phyloP scores from a whole-genome alignment of 2,797 vertebrate genomes.

The Pterois miles region DNA sequence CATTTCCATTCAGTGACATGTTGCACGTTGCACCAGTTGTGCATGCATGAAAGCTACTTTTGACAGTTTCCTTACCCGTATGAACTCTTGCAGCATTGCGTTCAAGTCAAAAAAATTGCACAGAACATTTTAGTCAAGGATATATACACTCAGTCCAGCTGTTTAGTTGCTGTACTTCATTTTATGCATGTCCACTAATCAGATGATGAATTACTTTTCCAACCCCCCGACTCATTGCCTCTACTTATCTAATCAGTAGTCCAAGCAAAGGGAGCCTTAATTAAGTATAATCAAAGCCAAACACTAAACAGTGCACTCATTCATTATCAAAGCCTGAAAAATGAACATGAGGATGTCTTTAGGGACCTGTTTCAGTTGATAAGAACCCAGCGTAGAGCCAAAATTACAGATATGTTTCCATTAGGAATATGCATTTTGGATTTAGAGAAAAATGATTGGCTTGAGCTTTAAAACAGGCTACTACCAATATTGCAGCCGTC shows the following conservation, averaged over 20 bases:
- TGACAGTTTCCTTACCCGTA: conserved; percentile 20
- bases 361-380: background rate
- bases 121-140: conserved; percentile 12
- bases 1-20: conserved; percentile 75
- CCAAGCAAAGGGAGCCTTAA: conserved; percentile 42
- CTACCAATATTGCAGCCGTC: background rate
- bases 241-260: conserved; percentile 53
- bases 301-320: conserved; percentile 39
- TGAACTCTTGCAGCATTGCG: background rate
- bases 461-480: background rate
- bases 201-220: conserved; percentile 53
- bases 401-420: background rate
- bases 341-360: conserved; percentile 1
- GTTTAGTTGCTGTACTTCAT: conserved; percentile 28
- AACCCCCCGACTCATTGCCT: conserved; percentile 19
- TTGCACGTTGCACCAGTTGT: conserved; percentile 38
- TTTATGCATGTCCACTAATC: conserved; percentile 34
- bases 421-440: background rate
- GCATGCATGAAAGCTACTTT: conserved; percentile 25
- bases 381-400: background rate
- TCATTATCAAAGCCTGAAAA: conserved; percentile 41
- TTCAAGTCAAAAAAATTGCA: background rate
- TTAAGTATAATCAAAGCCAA: conserved; percentile 51
- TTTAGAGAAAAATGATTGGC: background rate
- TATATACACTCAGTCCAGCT: conserved; percentile 38